Evolutionary conservation across 1,140 invertebrate genomes (phyloP).

Genomic region (Pemphigus obesinymphae): DNA sequence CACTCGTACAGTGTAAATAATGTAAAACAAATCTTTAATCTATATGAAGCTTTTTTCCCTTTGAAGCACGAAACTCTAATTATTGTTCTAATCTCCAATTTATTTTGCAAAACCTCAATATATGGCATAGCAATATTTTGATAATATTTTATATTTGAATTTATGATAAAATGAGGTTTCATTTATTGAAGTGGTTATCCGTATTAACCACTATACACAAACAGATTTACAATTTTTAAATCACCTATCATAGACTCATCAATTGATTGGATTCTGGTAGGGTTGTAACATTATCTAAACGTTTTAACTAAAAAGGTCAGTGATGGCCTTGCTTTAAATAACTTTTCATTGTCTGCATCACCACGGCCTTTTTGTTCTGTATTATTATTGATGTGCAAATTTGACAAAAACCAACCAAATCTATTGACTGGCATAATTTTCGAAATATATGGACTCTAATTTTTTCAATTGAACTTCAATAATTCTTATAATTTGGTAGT

Average conservation of each 20-base stretch:
- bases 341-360: conserved; percentile 45
- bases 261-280: conserved; percentile 42
- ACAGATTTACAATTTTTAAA: no score
- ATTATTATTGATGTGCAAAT: conserved; percentile 49
- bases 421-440: conserved; percentile 49
- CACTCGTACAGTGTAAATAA: no score
- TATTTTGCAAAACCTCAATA: no score
- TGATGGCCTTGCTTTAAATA: conserved; percentile 47
- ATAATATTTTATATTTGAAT: no score
- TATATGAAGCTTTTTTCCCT: no score
- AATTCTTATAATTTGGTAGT: conserved; percentile 47
- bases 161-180: no score
- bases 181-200: no score
- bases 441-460: conserved; percentile 49
- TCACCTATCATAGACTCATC: conserved; percentile 46
- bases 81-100: no score
- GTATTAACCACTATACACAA: no score
- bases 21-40: no score
- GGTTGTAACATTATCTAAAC: conserved; percentile 37
- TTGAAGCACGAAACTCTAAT: no score
- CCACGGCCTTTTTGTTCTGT: conserved; percentile 40
- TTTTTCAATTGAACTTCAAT: conserved; percentile 50
- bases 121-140: no score
- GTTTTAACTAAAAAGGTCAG: conserved; percentile 7
- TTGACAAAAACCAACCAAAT: conserved; percentile 44